Conservation (phyloP, 1,140 invertebrate genomes). For the Chionoecetes opilio region DNA sequence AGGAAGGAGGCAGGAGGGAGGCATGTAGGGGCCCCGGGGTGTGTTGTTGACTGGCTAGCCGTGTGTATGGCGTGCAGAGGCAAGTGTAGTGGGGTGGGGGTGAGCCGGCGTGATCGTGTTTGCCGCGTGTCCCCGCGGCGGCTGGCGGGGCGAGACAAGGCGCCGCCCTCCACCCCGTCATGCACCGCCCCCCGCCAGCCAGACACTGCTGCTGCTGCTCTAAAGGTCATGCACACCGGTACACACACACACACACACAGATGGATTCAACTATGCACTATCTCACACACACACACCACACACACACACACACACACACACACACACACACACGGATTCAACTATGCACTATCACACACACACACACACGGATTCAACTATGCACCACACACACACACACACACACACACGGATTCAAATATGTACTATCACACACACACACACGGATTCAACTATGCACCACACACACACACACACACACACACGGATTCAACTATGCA, state of each 20-base stretch:
- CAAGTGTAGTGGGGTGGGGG: not conserved
- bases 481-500: constrained; percentile 31
- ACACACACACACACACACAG: not conserved
- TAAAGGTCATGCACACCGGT: not conserved
- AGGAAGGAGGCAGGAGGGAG: not conserved
- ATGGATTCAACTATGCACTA: not conserved
- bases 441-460: not conserved
- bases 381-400: constrained; percentile 43
- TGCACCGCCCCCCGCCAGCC: not conserved
- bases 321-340: not conserved
- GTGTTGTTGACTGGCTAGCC: constrained; percentile 1
- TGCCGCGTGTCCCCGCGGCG: not conserved
- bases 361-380: not conserved
- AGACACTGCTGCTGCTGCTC: no score
- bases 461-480: not conserved
- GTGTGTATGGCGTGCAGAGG: not conserved
- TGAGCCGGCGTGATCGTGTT: not conserved
- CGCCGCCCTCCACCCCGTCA: not conserved
- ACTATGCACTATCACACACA: not conserved
- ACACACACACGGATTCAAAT: not conserved
- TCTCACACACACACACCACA: not conserved
- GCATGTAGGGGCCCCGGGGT: no score
- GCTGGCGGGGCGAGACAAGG: not conserved
- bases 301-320: not conserved
- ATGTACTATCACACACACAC: constrained; percentile 10